Conservation (phyloP, 2,888 invertebrate genomes). For the Crioceris asparagi region DNA sequence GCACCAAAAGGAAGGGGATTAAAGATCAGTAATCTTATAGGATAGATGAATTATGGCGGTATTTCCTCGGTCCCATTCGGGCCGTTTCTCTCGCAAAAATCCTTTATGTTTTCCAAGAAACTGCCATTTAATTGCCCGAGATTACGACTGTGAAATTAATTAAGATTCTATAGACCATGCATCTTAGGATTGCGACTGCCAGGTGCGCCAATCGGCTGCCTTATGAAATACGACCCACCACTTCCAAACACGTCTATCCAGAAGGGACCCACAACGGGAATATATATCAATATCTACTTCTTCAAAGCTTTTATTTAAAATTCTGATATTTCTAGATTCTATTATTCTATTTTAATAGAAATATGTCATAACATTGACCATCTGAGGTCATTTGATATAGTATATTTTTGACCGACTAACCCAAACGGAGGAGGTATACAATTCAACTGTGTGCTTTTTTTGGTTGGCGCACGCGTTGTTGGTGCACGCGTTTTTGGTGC, state of each 20-base stretch:
- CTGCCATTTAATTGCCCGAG: conserved; percentile 40
- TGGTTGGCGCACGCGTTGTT: too few relatives aligned
- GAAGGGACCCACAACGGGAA: too few relatives aligned
- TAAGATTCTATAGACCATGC: conserved; percentile 40
- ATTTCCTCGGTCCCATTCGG: conserved; percentile 37
- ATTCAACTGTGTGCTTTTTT: too few relatives aligned
- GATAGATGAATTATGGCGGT: conserved; percentile 57
- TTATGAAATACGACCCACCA: conserved; percentile 11
- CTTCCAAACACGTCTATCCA: conserved; percentile 9
- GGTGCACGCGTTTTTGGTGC: too few relatives aligned
- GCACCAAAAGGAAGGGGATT: conserved; percentile 51
- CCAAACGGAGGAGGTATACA: too few relatives aligned
- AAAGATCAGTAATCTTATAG: conserved; percentile 66
- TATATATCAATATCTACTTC: too few relatives aligned
- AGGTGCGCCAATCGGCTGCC: conserved; percentile 26
- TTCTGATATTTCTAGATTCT: too few relatives aligned
- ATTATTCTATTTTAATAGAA: too few relatives aligned
- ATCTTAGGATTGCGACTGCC: conserved; percentile 35
- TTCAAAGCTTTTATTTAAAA: too few relatives aligned
- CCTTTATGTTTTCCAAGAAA: conserved; percentile 40
- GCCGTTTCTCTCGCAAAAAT: conserved; percentile 36
- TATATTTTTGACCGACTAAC: too few relatives aligned
- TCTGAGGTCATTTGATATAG: too few relatives aligned
- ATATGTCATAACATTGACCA: too few relatives aligned
- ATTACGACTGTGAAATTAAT: conserved; percentile 40